These are phyloP conservation scores for Aurelia sp. DNA, from an alignment of 30 jellyfish, hydroid and myxozoan genomes.

Conservation along the genomic window DNA sequence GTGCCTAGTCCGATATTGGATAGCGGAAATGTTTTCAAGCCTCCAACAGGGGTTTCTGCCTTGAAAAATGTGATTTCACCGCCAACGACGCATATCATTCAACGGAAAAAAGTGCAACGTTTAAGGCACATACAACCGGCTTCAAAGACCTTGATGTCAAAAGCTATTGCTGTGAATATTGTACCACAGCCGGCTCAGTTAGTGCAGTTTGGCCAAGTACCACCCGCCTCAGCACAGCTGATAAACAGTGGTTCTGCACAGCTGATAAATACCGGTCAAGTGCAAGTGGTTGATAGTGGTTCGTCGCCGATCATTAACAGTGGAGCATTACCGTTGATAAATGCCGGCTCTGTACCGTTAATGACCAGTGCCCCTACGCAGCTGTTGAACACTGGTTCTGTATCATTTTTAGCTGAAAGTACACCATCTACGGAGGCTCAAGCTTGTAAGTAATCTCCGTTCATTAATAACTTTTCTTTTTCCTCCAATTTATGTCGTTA, in stretches of 20 bases:
- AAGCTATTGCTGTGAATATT: conserved; percentile 94
- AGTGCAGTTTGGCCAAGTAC: conserved; percentile 83
- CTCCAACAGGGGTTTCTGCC: conserved; percentile 6
- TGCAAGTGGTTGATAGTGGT: too few species aligned
- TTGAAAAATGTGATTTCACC: conserved; percentile 26
- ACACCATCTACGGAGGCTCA: too few species aligned
- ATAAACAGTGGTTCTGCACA: conserved; percentile 76
- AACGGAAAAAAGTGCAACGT: conserved; percentile 39
- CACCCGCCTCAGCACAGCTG: conserved; percentile 82
- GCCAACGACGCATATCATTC: conserved; percentile 18
- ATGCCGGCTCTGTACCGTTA: too few species aligned
- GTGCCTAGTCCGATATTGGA: conserved; percentile 5
- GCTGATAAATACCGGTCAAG: too few species aligned
- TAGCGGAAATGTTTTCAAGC: conserved; percentile 1
- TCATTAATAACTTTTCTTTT: too few species aligned
- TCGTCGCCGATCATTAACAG: too few species aligned
- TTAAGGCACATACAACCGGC: conserved; percentile 71
- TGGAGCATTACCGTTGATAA: too few species aligned
- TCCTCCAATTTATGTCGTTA: too few species aligned
- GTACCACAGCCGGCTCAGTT: conserved; percentile 97
- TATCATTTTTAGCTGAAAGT: too few species aligned
- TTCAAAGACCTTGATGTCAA: conserved; percentile 66
- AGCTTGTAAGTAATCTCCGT: too few species aligned
- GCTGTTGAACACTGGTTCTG: too few species aligned
- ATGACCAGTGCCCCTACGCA: too few species aligned